Conservation (phyloP, 92 coral and sea anemone genomes). For the Palythoa grandis region DNA sequence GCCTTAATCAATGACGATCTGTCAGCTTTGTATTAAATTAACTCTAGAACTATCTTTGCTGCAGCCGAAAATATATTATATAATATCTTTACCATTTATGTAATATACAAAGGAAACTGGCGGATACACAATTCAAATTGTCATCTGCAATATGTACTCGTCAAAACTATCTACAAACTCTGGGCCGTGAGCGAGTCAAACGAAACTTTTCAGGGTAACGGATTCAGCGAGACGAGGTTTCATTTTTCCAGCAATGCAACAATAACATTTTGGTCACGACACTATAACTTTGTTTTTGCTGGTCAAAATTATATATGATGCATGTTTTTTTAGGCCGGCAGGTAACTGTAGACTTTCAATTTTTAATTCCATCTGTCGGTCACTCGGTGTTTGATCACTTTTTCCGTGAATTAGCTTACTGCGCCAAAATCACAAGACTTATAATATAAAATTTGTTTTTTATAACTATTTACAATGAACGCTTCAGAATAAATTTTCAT, state of each 20-base stretch:
- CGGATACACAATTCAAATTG: not conserved
- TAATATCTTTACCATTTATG: too few relatives aligned
- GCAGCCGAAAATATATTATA: not conserved
- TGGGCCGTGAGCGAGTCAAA: too few relatives aligned
- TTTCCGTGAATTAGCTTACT: not conserved
- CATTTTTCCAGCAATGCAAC: not conserved
- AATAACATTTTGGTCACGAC: conserved; percentile 21
- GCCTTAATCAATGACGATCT: not conserved
- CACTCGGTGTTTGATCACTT: not conserved
- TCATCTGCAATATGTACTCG: not conserved
- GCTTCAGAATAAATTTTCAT: not conserved
- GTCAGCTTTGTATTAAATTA: not conserved
- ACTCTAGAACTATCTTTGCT: not conserved
- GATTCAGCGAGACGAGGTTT: too few relatives aligned
- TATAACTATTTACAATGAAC: conserved; percentile 10
- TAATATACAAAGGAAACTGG: not conserved
- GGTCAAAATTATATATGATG: not conserved
- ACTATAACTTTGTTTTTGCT: not conserved
- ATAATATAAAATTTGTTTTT: not conserved
- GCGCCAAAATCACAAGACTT: not conserved
- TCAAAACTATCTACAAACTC: not conserved
- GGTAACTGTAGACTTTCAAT: not conserved
- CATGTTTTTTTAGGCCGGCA: not conserved
- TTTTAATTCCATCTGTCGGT: too few relatives aligned
- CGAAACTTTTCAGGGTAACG: too few relatives aligned